Conservation (phyloP, 2,113 vertebrate genomes). For the Chaenocephalus aceratus region DNA sequence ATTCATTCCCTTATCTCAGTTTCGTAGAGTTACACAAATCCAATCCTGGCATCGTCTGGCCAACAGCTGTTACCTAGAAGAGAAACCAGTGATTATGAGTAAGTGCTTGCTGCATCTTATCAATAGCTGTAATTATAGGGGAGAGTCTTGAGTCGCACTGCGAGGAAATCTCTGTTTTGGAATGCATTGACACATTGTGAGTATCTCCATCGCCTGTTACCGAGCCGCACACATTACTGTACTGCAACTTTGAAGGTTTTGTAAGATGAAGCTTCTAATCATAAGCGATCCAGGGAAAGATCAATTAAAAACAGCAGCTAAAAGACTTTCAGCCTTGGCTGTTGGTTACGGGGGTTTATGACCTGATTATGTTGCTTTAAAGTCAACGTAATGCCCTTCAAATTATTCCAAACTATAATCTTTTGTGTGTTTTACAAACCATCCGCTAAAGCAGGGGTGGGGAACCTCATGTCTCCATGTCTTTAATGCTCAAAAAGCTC, state of each 20-base stretch:
- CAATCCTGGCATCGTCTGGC: constrained; percentile 50
- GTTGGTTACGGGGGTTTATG: constrained; percentile 21
- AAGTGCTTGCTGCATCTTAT: constrained; percentile 78
- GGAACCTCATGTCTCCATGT: no score
- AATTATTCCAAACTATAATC: constrained; percentile 38
- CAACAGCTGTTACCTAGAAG: constrained; percentile 73
- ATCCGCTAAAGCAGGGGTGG: constrained; percentile 4
- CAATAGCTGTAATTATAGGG: constrained; percentile 78
- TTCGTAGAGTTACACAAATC: constrained; percentile 26
- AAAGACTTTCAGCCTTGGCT: constrained; percentile 14
- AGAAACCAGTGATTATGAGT: constrained; percentile 75
- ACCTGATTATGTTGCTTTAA: constrained; percentile 42
- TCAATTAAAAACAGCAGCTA: constrained; percentile 37
- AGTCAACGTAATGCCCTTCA: constrained; percentile 23
- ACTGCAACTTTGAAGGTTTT: constrained; percentile 10
- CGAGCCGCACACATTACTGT: constrained; percentile 9
- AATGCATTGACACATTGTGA: constrained; percentile 37
- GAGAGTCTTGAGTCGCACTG: constrained; percentile 32
- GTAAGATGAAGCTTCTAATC: constrained; percentile 16
- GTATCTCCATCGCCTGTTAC: constrained; percentile 11
- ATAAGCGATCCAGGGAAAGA: constrained; percentile 23
- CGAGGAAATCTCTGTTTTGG: constrained; percentile 61
- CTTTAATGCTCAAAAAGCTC: no score
- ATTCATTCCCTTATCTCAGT: background rate
- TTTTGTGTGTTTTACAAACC: constrained; percentile 29